Evolutionary conservation across 2,113 vertebrate genomes (phyloP), one percentile per base, ranked within the genome.

Genomic region (Sitta europaea): DNA sequence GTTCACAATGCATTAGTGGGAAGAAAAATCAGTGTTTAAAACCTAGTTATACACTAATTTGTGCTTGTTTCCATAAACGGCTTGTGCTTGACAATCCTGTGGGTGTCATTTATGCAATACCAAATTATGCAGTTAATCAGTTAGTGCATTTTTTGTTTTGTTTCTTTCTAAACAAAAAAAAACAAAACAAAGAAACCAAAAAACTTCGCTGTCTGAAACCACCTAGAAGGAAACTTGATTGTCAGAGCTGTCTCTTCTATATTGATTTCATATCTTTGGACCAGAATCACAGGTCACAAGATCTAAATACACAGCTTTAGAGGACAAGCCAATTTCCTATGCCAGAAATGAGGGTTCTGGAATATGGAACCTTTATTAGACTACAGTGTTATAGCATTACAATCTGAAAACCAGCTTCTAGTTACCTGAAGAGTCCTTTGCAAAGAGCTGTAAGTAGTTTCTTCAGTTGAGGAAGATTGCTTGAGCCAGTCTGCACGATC

Each of bases 341-440:
- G 42, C 61, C 70, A 84, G 61, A 86, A 88, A 77, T 33, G 13
- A 42, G 42, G 31, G 43, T 66, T 93, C 43, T 75, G 59, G 86
- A 58, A 27, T 0, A 0, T 33, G 63, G 45, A 61, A 70, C 24
- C 23, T 73, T 24, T 2, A 3, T 87, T n/a, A 75, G 66, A 74
- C 47, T 62, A 27, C 29, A 24, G 31, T 8, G 36, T 47, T 51
- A 65, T 5, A 27, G 36, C 35, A n/a, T 71, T 53, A 55, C 29
- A 35, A 33, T 55, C 24, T 66, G 71, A 65, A 85, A 86, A 77
- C 3, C 48, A 82, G 47, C 42, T 50, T 76, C 47, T 62, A 35
- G 50, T 93, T 98, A 99, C 99, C 98, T 99, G 97, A 98, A 98
- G 27, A 99, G 98, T 57, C 98, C 99, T 96, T 98, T 99, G 97